A percentile compares a stretch with the other conserved stretches of the same genome.
phyloP scores from a whole-genome alignment of 2,113 vertebrate species.

The Tympanuchus pallidicinctus region DNA sequence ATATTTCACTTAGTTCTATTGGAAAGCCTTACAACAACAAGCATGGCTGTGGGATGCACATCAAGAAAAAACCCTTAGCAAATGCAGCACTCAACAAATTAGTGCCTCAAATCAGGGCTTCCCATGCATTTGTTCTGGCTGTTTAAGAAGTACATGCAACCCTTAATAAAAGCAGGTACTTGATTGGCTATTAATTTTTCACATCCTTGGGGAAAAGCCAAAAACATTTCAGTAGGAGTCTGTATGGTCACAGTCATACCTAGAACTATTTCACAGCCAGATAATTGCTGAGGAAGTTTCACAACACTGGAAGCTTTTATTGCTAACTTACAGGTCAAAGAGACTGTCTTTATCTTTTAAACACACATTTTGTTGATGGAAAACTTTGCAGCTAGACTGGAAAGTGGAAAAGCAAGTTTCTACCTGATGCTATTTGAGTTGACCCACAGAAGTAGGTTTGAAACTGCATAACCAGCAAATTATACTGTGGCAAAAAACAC shows the following conservation, averaged over 20 bases:
- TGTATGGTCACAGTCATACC: not conserved
- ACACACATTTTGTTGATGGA: not conserved
- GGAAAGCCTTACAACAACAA: not conserved
- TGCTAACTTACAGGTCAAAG: not conserved
- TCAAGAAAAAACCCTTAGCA: not conserved
- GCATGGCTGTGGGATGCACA: not conserved
- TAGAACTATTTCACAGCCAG: not conserved
- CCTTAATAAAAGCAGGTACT: not conserved
- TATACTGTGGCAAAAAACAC: not conserved
- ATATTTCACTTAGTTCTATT: not conserved
- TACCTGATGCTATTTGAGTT: not conserved
- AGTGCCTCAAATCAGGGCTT: not conserved
- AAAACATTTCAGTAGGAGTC: not conserved
- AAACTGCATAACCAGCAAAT: not conserved
- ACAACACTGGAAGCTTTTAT: constrained; percentile 6
- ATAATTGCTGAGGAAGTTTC: not conserved
- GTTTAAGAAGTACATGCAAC: not conserved
- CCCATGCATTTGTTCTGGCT: not conserved
- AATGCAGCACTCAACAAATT: not conserved
- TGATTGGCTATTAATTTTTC: not conserved
- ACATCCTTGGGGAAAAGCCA: constrained; percentile 16
- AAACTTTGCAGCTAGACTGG: not conserved
- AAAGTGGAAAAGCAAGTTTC: not conserved
- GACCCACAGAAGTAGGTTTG: not conserved
- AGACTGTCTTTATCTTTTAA: not conserved